Conservation (phyloP, 2,797 vertebrate genomes). For the Hoplostethus atlanticus region DNA sequence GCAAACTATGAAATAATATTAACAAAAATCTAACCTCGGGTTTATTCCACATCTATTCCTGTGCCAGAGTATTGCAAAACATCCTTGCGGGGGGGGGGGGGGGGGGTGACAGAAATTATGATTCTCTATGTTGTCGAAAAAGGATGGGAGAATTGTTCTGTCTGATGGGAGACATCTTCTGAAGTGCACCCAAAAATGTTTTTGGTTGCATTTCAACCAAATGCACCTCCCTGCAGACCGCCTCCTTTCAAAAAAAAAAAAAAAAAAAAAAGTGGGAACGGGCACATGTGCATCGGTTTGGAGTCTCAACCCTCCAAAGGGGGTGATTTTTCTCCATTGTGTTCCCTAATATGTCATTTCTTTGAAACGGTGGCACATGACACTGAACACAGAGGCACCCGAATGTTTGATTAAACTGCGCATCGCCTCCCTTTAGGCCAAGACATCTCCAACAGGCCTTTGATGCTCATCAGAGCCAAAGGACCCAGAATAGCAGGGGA, state of each 20-base stretch:
- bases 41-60: background rate
- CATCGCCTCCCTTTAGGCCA: slow-evolving; percentile 61
- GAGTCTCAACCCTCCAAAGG: slow-evolving; percentile 48
- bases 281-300: slow-evolving; percentile 45
- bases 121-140: slow-evolving; percentile 10
- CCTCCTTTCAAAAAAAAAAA: slow-evolving; percentile 7
- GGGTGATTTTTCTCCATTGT: slow-evolving; percentile 52
- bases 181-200: slow-evolving; percentile 38
- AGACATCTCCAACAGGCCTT: slow-evolving; percentile 53
- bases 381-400: slow-evolving; percentile 67
- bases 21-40: background rate
- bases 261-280: slow-evolving; percentile 7
- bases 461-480: slow-evolving; percentile 72
- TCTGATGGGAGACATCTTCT: slow-evolving; percentile 23
- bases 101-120: background rate
- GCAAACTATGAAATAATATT: background rate
- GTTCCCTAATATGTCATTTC: slow-evolving; percentile 64
- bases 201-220: slow-evolving; percentile 50
- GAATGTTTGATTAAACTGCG: slow-evolving; percentile 76
- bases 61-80: background rate
- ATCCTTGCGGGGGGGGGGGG: background rate
- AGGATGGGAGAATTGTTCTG: slow-evolving; percentile 10
- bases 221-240: slow-evolving; percentile 34
- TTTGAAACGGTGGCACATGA: slow-evolving; percentile 76
- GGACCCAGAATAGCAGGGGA: slow-evolving; percentile 72